Base-by-base conservation (phyloP, 2,888 invertebrate genomes). In the Adelphocoris suturalis region DNA sequence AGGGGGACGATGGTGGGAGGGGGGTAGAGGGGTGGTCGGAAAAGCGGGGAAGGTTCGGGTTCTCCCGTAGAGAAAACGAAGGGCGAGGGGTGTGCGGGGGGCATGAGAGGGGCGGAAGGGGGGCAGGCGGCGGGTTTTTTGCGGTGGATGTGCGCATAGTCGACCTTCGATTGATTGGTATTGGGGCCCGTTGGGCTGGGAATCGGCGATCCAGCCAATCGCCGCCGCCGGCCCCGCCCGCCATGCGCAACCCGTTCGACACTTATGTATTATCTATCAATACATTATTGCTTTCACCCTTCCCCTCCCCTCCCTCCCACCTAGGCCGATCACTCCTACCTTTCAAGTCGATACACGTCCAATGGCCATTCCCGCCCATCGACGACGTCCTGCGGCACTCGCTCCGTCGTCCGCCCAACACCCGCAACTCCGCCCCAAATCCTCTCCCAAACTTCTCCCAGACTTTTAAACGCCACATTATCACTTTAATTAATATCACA, bases 151-250 rank as follows among this genome's bases (percentile, higher is more conserved):
- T 90, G 91, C 91, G 90, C 90, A 90, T 48, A 75, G 91, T 78
- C 80, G 86, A 86, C 90, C 91, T 91, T 91, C 91, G 91, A 91
- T 91, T 91, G 91, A 91, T 91, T 91, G 91, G 91, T 90, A 91
- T 91, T 91, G 91, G 91, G 78, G 61, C 87, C 89, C 89, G 89
- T 85, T 52, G 91, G 91, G 90, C 89, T 68, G 86, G 85, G 91
- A 85, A 90, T 90, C 84, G 81, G 89, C 91, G 90, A 91, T 90
- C 90, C 91, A 87, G 90, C 91, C 91, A 91, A 91, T 90, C 86
- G 91, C 91, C 90, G 90, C 89, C 91, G 90, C 90, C 52, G 23
- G 85, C 81, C 80, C 48, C 90, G 81, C 68, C 90, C 84, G 88
- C 91, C 91, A 90, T 90, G 91, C 91, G 90, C 90, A 90, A 90